Evolutionary conservation across 2,113 vertebrate species (phyloP), one percentile per base, ranked within the genome.

Genomic region (Triplophysa rosa): DNA sequence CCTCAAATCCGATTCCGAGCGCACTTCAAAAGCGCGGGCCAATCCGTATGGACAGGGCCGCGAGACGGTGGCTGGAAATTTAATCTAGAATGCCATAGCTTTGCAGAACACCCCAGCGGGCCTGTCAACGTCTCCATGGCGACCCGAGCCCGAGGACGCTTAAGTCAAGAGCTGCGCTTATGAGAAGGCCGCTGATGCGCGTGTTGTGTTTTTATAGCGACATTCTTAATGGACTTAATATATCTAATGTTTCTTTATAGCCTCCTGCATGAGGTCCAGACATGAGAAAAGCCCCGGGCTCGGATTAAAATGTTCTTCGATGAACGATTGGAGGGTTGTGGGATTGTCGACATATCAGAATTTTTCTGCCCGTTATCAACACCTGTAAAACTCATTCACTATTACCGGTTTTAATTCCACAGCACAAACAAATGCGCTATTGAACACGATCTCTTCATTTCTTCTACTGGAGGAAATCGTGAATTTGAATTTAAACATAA

Each of bases 21-120:
- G 88, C 91, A 90, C 88, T 93, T 92, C 88, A 90, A 90, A 94
- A 89, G 91, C 90, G 86, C 70, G 82, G 87, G 88, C 91, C 90
- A 84, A 93, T 94, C 91, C 87, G 91, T 93, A 92, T 93, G 91
- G 91, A 93, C 91, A 91, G 86, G 86, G 89, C 93, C 88, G 89
- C 86, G 56, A 86, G 85, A 83, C 84, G 81, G 87, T 79, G 78
- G 83, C 77, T 80, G 86, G 84, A 93, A 93, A 94, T 92, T 88
- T 86, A 93, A 93, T 91, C 89, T 90, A 87, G 79, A 87, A 89
- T 87, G 78, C 88, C 87, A 90, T 92, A 90, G 92, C 91, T 93
- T 93, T 93, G 88, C 87, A 91, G 88, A 80, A 54, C 77, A 47
- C 84, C 80, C 87, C 89, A 88, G 84, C 85, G 63, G 83, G 87